Percentiles rank a stretch among this genome's conserved stretches.
These are phyloP conservation scores for Mylabris sibirica DNA, from an alignment of 2,888 invertebrate species.

Conservation along the genomic window DNA sequence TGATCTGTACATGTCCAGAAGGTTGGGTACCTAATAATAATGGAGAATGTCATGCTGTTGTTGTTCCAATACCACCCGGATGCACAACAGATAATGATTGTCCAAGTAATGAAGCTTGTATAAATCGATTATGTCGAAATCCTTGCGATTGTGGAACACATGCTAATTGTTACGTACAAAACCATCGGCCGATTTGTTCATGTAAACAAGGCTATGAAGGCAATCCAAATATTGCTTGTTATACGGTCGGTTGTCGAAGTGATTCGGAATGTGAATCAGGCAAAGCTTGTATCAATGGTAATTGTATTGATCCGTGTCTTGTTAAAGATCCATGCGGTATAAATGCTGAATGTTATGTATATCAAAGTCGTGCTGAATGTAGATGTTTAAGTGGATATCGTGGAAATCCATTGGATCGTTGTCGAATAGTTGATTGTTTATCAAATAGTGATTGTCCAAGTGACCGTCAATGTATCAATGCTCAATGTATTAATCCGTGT, in stretches of 20 bases:
- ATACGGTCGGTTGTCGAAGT: slow-evolving; percentile 80
- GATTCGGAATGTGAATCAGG: slow-evolving; percentile 85
- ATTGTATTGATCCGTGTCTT: slow-evolving; percentile 86
- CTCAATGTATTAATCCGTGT: slow-evolving; percentile 87
- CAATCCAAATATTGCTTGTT: slow-evolving; percentile 83
- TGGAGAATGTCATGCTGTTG: slow-evolving; percentile 78
- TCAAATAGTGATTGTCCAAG: slow-evolving; percentile 88
- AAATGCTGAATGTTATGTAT: slow-evolving; percentile 82
- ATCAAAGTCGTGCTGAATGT: slow-evolving; percentile 77
- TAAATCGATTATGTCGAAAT: slow-evolving; percentile 84
- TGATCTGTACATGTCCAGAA: slow-evolving; percentile 88
- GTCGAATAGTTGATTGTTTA: slow-evolving; percentile 82
- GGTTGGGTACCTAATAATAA: slow-evolving; percentile 82
- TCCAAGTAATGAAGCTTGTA: slow-evolving; percentile 78
- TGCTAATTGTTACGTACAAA: slow-evolving; percentile 80
- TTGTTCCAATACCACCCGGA: slow-evolving; percentile 74
- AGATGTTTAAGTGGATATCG: slow-evolving; percentile 82
- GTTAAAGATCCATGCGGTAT: slow-evolving; percentile 80
- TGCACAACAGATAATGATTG: slow-evolving; percentile 85
- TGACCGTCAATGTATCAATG: slow-evolving; percentile 84
- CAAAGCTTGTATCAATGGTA: slow-evolving; percentile 84
- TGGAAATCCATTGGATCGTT: slow-evolving; percentile 78
- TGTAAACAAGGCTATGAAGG: slow-evolving; percentile 86
- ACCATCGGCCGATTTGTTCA: slow-evolving; percentile 87
- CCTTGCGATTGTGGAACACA: slow-evolving; percentile 89